phyloP scores from a whole-genome alignment of 2,113 vertebrate genomes.

The Phyllostomus discolor region DNA sequence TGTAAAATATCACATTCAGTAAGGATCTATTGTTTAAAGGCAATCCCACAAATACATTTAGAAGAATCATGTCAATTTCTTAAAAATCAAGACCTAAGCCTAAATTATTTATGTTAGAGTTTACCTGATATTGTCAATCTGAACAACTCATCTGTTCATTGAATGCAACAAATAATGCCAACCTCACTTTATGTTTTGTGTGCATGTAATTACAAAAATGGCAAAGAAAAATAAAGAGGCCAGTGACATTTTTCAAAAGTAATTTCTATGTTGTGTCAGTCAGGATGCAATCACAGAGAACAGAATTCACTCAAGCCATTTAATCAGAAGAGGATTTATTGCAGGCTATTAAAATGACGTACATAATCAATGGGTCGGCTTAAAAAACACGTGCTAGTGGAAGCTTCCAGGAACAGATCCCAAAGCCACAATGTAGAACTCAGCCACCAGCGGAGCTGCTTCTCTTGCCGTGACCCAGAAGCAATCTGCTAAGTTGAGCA shows the following conservation, averaged over 20 bases:
- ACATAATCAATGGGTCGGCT: neutral
- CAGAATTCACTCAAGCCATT: neutral
- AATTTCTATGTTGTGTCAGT: neutral
- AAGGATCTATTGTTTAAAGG: neutral
- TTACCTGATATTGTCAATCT: neutral
- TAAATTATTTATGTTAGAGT: neutral
- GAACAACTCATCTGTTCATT: neutral
- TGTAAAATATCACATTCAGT: neutral
- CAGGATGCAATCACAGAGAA: neutral
- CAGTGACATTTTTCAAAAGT: neutral
- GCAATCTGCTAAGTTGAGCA: neutral
- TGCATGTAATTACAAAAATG: neutral
- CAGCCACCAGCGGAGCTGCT: neutral
- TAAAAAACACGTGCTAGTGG: neutral
- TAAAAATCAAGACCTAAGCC: neutral
- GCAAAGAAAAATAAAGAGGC: neutral
- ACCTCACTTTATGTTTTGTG: neutral
- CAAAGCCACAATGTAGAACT: neutral
- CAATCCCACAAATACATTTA: neutral
- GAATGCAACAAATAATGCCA: neutral
- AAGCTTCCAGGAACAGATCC: conserved; percentile 7
- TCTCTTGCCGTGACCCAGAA: neutral
- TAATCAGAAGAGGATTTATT: neutral
- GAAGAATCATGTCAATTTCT: neutral
- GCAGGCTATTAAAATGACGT: neutral